Conservation (phyloP, 23 tunicate species). For the Corella eumyota region DNA sequence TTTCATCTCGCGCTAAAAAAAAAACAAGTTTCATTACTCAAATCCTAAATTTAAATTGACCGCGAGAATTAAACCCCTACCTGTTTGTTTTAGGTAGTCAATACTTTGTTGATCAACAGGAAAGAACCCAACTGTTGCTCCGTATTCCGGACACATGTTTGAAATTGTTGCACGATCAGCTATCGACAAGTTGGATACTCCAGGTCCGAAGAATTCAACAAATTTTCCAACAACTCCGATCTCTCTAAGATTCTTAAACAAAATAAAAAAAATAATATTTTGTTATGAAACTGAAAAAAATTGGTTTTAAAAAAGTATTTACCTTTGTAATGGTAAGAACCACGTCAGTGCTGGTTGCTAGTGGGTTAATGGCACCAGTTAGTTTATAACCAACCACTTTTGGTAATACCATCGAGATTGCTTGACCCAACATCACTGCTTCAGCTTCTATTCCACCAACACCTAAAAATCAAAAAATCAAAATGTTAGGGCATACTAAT, state of each 20-base stretch:
- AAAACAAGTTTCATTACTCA: neutral
- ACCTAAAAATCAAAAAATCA: constrained; percentile 16
- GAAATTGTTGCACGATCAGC: constrained; percentile 98
- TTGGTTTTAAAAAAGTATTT: no score
- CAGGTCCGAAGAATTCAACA: constrained; percentile 98
- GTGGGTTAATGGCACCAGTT: constrained; percentile 66
- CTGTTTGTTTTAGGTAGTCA: constrained; percentile 92
- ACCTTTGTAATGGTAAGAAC: constrained; percentile 96
- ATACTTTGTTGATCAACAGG: constrained; percentile 82
- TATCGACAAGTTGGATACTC: constrained; percentile 80
- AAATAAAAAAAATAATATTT: constrained; percentile 2
- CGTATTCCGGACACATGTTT: constrained; percentile 99
- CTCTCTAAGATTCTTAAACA: constrained; percentile 68
- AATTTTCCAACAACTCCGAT: constrained; percentile 98
- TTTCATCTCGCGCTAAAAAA: constrained; percentile 54
- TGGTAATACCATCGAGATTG: constrained; percentile 95
- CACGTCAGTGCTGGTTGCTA: constrained; percentile 97
- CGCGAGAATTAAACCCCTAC: constrained; percentile 6
- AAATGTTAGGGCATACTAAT: neutral
- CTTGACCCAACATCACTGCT: constrained; percentile 98
- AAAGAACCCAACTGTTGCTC: constrained; percentile 97
- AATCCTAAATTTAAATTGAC: neutral
- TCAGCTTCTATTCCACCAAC: constrained; percentile 99
- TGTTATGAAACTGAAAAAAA: no score
- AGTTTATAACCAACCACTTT: constrained; percentile 95